Conservation (phyloP, 2,797 vertebrate genomes). For the Sebastes steindachneri region DNA sequence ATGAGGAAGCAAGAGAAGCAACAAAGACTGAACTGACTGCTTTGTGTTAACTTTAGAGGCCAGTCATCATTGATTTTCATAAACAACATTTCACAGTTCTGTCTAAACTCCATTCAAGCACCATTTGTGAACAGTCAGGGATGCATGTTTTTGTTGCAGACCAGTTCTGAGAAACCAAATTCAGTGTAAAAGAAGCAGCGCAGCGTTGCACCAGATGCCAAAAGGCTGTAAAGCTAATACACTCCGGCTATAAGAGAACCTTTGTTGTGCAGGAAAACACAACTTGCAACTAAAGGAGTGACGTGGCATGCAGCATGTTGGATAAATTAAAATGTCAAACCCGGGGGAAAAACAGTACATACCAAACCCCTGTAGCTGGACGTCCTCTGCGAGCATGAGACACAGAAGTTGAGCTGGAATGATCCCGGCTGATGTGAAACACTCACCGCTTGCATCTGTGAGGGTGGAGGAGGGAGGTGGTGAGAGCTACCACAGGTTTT, state of each 20-base stretch:
- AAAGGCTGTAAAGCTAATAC: neutral
- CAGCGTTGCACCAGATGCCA: neutral
- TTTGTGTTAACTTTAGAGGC: neutral
- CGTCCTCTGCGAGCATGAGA: conserved; percentile 17
- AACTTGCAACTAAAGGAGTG: neutral
- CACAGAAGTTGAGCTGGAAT: conserved; percentile 28
- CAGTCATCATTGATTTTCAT: neutral
- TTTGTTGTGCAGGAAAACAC: neutral
- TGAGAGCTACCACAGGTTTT: conserved; percentile 44
- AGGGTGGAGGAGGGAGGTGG: conserved; percentile 42
- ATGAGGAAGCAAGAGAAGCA: neutral
- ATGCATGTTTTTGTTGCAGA: neutral
- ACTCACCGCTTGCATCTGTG: conserved; percentile 44
- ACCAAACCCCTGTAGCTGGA: conserved; percentile 37
- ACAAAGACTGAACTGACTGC: neutral
- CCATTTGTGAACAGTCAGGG: neutral
- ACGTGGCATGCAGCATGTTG: conserved; percentile 4
- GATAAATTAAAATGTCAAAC: conserved; percentile 3
- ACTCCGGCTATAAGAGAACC: neutral
- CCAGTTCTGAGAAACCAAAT: neutral
- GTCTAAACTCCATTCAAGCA: neutral
- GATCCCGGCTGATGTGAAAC: conserved; percentile 52
- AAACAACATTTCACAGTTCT: neutral
- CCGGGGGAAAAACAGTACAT: conserved; percentile 32
- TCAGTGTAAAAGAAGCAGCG: neutral